Base-by-base conservation (phyloP, 64 coral and sea anemone species). In the Stylophora pistillata region DNA sequence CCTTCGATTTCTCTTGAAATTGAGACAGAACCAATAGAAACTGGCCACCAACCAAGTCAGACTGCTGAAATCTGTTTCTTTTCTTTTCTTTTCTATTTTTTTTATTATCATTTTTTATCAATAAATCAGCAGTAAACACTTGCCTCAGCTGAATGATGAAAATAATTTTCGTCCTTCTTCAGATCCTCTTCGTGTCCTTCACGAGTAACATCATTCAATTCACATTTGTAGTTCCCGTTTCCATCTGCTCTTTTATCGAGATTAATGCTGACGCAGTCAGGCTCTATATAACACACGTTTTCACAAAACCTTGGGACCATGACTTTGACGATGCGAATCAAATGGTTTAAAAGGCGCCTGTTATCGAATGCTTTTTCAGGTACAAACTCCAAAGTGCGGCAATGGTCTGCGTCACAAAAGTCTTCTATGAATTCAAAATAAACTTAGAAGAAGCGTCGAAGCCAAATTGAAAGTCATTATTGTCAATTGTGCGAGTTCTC, bases 191-290 rank as follows among this genome's bases (percentile, higher is more conserved):
- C 21, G 28, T 71, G 66, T 28, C 66, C 10, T 28, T 28, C 23
- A 28, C 28, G 25, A 71, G 66, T 71, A 12, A 28, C 3, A 71
- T 71, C 26, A 28, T 71, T 71, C 28, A 71, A n/a, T 12, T 71
- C 66, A 71, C 66, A 71, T 23, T 23, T 71, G 21, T 27, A 71
- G 2, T 17, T 71, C 26, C 66, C 66, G 26, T 26, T 11, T 12
- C n/a, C n/a, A 28, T 27, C 20, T 13, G 66, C 66, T n/a, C 28
- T 71, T 13, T 6, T 71, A 26, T 73, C 10, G 1, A 33, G 15
- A 71, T 71, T 71, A 27, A 71, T 71, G 66, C 66, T 71, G 66
- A 71, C 66, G 21, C 66, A 71, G 66, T 71, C 28, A 28, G 66
- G 66, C 1, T 71, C 66, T 5, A 21, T 23, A 23, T 71, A 71